These are phyloP conservation scores for Probaryconus sp. DNA, from an alignment of 1,140 invertebrate species.

Conservation along the genomic window DNA sequence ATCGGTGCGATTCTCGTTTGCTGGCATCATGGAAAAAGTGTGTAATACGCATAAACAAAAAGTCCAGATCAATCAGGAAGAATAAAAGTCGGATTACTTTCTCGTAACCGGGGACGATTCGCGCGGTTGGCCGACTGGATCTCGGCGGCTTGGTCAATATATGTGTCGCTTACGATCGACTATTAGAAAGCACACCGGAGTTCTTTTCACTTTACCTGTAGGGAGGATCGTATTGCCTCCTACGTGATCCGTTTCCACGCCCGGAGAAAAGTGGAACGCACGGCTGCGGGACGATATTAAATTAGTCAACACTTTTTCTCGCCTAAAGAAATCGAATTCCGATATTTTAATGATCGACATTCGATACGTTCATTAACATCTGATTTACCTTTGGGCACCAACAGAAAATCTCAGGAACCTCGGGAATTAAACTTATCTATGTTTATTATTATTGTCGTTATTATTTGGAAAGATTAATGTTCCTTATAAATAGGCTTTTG, in stretches of 20 bases:
- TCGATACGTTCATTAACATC: not conserved
- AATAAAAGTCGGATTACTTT: constrained; percentile 58
- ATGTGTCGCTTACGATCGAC: constrained; percentile 45
- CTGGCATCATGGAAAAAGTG: constrained; percentile 8
- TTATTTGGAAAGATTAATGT: too few relatives aligned
- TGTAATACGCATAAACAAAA: too few relatives aligned
- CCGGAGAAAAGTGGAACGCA: constrained; percentile 66
- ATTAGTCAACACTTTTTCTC: constrained; percentile 19
- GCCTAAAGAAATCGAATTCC: constrained; percentile 4
- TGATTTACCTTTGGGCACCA: too few relatives aligned
- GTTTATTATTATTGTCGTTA: too few relatives aligned
- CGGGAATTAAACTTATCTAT: too few relatives aligned
- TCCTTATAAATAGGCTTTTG: too few relatives aligned
- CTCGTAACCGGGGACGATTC: constrained; percentile 28
- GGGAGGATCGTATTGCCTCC: constrained; percentile 63
- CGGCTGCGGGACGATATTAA: constrained; percentile 14
- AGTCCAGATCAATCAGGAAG: constrained; percentile 19
- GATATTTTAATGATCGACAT: constrained; percentile 1
- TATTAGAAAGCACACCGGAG: constrained; percentile 72
- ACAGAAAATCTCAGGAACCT: too few relatives aligned
- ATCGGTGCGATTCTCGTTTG: not conserved
- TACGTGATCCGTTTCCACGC: constrained; percentile 62
- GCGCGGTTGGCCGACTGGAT: constrained; percentile 12
- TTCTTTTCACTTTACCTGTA: constrained; percentile 61
- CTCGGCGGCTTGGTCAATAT: constrained; percentile 39